These are phyloP conservation scores for Xyrichtys novacula DNA, from an alignment of 2,797 vertebrate species.

Conservation along the genomic window DNA sequence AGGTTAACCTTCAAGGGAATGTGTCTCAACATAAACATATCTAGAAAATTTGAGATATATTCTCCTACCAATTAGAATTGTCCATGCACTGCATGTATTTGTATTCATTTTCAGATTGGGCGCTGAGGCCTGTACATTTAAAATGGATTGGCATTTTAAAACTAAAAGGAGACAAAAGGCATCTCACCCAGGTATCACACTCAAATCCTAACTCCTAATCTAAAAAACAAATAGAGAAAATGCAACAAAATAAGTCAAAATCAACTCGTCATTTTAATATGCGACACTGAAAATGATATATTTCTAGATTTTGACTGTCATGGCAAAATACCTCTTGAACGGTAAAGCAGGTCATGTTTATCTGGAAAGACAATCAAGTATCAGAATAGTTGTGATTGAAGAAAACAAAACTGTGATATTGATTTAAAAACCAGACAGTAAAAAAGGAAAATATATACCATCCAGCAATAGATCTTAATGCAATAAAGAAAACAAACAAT, in stretches of 20 bases:
- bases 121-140: constrained; percentile 49
- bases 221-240: constrained; percentile 40
- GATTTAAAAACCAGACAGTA: constrained; percentile 75
- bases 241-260: constrained; percentile 52
- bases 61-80: constrained; percentile 36
- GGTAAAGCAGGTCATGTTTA: constrained; percentile 64
- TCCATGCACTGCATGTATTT: constrained; percentile 58
- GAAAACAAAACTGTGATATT: constrained; percentile 68
- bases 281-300: constrained; percentile 64
- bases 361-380: constrained; percentile 73
- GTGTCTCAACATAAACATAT: constrained; percentile 32
- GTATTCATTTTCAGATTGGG: constrained; percentile 49
- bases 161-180: constrained; percentile 68
- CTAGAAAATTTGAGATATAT: constrained; percentile 38
- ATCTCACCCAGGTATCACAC: constrained; percentile 59
- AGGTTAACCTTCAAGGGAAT: constrained; percentile 43
- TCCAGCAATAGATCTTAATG: constrained; percentile 83
- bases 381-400: constrained; percentile 77
- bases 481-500: constrained; percentile 63
- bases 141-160: constrained; percentile 68
- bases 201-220: constrained; percentile 52
- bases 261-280: constrained; percentile 65
- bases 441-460: constrained; percentile 69
- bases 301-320: constrained; percentile 67
- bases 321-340: constrained; percentile 68